A percentile compares a stretch with the other conserved stretches of the same genome.
Conservation (phyloP, 2,797 vertebrate genomes). For the Chiroxiphia lanceolata region DNA sequence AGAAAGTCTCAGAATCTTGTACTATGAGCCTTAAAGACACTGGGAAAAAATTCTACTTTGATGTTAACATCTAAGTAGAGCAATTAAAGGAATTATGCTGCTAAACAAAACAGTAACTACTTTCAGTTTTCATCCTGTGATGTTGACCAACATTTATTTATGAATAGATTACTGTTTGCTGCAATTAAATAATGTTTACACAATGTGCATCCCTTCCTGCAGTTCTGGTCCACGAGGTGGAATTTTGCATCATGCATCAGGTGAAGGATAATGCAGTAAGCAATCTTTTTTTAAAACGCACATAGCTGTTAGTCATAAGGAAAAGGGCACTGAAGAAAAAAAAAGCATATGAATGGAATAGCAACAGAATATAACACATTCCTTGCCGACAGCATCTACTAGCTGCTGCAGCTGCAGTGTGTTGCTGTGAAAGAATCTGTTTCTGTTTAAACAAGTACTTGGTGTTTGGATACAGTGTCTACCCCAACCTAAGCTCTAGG, state of each 20-base stretch:
- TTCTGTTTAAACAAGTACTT: not conserved
- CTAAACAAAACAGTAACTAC: not conserved
- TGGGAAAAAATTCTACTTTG: not conserved
- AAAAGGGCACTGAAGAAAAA: not conserved
- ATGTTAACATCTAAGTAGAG: not conserved
- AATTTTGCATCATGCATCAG: constrained; percentile 18
- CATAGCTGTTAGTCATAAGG: not conserved
- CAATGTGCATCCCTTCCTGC: not conserved
- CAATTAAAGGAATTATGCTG: not conserved
- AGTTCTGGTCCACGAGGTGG: not conserved
- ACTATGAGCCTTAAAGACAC: not conserved
- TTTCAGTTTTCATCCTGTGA: not conserved
- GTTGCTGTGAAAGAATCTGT: not conserved
- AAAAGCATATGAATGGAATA: not conserved
- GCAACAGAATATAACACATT: not conserved
- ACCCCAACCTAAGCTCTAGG: not conserved
- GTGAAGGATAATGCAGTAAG: constrained; percentile 45
- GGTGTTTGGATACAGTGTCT: not conserved
- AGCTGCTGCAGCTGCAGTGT: not conserved
- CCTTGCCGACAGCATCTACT: not conserved
- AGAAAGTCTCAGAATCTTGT: not conserved
- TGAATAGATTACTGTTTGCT: not conserved
- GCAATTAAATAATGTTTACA: not conserved
- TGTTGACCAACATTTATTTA: not conserved
- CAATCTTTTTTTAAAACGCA: not conserved